Evolutionary conservation across 2,113 vertebrate species (phyloP).

Genomic region (Amblyornis subalaris): DNA sequence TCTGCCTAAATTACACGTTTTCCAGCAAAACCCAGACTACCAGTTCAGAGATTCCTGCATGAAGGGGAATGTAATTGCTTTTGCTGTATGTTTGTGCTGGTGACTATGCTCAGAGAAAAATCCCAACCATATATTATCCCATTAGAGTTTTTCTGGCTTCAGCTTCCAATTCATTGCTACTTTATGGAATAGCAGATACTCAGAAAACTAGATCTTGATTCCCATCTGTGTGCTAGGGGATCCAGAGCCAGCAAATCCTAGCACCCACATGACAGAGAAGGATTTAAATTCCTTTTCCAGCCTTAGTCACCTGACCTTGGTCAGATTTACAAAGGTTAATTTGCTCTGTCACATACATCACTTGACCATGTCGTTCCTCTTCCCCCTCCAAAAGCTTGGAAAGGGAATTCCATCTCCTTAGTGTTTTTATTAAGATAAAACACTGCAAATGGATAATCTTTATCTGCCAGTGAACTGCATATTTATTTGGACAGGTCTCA

Average conservation of each 20-base stretch:
- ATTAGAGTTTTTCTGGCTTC: neutral
- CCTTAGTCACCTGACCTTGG: neutral
- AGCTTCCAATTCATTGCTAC: neutral
- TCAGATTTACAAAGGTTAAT: neutral
- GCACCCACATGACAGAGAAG: neutral
- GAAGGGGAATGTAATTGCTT: neutral
- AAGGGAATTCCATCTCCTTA: neutral
- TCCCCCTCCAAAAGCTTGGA: neutral
- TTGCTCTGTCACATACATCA: neutral
- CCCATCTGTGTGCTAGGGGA: neutral
- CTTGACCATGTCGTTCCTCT: neutral
- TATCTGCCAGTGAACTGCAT: neutral
- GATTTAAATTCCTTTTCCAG: neutral
- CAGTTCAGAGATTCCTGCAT: neutral
- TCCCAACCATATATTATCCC: rapidly evolving
- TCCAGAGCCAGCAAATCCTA: neutral
- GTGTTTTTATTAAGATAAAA: constrained; percentile 19
- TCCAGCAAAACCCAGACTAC: neutral
- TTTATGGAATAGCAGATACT: neutral
- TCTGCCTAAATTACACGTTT: neutral
- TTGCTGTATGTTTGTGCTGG: neutral
- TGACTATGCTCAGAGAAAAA: neutral
- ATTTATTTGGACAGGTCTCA: constrained; percentile 20
- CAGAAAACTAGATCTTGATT: neutral
- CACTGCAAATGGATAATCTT: neutral